Base-by-base conservation (phyloP, 2,797 vertebrate species). In the Microchirus variegatus region DNA sequence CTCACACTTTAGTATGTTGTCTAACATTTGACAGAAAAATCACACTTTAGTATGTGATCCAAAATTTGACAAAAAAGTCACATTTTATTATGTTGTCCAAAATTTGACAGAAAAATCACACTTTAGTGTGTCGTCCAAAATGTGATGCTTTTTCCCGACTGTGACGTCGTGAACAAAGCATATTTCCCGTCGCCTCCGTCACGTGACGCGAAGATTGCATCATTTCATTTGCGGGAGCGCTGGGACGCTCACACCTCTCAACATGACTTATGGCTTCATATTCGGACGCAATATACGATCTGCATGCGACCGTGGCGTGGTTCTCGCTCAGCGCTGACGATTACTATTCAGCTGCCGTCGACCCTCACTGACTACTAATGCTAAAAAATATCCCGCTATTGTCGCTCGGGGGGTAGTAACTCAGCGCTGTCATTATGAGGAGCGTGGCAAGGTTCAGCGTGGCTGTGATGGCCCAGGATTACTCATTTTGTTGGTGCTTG, bases 311-410 rank as follows among this genome's bases (percentile, higher is more conserved):
- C 50, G 17, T 16, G 26, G 15, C 35, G 26, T 13, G 12, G 12
- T 67, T 66, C 52, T 57, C 67, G 22, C 52, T 57, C 38, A 19
- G 18, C 1, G 3, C 19, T n/a, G 41, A 55, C 54, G 59, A 77
- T 17, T 64, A 14, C 40, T 16, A 19, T 50, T 50, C 22, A 54
- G 35, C 52, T 14, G 8, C 45, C 37, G 53, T 55, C 58, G 55
- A 11, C 63, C 53, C 16, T 13, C 22, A 42, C 22, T 16, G 22
- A 50, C 22, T 18, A 9, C 40, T 35, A 31, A 45, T 46, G 22
- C 22, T 22, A 22, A 31, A 18, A 63, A 58, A 16, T 41, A 7
- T 15, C 5, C 22, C 22, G 36, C 48, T 26, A 17, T 47, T 43
- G 36, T 42, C 4, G 8, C 46, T 57, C n/a, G n/a, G n/a, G n/a